A percentile compares a stretch with the other conserved stretches of the same genome.
Conservation (phyloP, 2,113 vertebrate species). For the Saccopteryx bilineata region DNA sequence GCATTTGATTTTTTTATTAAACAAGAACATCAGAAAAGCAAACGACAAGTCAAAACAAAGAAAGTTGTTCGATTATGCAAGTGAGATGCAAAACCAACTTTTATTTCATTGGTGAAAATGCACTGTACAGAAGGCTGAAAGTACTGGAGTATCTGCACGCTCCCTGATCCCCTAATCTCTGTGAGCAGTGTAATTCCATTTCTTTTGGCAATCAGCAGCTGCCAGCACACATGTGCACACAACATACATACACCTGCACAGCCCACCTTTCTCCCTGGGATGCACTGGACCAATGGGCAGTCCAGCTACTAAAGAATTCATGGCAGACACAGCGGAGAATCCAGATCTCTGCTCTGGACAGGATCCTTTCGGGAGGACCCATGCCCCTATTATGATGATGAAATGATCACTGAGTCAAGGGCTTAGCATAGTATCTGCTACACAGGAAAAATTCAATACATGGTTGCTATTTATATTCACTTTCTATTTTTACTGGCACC, state of each 20-base stretch:
- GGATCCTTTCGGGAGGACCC: neutral
- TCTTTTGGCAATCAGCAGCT: neutral
- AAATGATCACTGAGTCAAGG: neutral
- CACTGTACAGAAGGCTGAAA: no score
- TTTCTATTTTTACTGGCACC: neutral
- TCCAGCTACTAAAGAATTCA: neutral
- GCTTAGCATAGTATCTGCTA: neutral
- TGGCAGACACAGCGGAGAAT: no score
- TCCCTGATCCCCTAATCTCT: no score
- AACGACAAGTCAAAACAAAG: no score
- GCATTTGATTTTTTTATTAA: no score
- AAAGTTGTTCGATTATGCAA: no score
- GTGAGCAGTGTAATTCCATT: neutral
- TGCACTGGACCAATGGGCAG: neutral
- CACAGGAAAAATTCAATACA: neutral
- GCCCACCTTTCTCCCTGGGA: neutral
- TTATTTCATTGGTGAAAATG: no score
- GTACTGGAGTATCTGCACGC: no score
- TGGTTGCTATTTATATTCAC: neutral
- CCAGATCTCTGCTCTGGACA: neutral
- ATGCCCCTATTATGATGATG: neutral
- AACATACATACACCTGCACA: no score
- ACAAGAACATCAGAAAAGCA: no score
- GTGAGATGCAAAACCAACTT: no score
- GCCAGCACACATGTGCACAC: accelerated